These are phyloP conservation scores for Scolopax bukidnonensis DNA, from an alignment of 2,797 vertebrate species.

Conservation along the genomic window DNA sequence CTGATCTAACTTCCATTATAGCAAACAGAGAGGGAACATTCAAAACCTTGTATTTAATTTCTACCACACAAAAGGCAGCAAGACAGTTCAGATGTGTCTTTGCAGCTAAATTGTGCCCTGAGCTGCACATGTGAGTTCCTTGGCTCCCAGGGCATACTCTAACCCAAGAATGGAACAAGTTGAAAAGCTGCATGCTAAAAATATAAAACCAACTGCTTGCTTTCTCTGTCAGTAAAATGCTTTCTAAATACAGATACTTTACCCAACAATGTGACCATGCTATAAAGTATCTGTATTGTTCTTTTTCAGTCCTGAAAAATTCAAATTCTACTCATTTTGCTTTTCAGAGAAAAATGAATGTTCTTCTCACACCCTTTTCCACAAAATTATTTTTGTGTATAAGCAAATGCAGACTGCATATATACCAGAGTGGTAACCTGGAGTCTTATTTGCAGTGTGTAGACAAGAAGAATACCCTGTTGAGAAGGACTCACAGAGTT, in stretches of 20 bases:
- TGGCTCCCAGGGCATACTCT: neutral
- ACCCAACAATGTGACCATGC: neutral
- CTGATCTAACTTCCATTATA: neutral
- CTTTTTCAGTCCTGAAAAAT: neutral
- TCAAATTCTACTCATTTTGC: neutral
- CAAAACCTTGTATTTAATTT: neutral
- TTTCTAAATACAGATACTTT: neutral
- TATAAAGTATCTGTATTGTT: neutral
- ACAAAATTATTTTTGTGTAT: neutral
- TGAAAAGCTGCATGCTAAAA: constrained; percentile 16
- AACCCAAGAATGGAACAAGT: neutral
- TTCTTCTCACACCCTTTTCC: neutral
- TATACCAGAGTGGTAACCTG: neutral
- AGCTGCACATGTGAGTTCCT: neutral
- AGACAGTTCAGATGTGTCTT: neutral
- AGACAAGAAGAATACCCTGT: constrained; percentile 64
- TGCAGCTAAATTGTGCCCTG: neutral
- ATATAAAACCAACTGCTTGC: neutral
- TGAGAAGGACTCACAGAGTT: constrained; percentile 50
- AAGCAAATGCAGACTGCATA: neutral
- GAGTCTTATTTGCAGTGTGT: neutral
- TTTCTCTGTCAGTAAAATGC: neutral
- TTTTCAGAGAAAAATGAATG: neutral
- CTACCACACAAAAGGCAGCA: neutral
- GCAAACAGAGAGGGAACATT: neutral